These are phyloP conservation scores for Corynorhinus townsendii DNA, from an alignment of 2,113 vertebrate species.

Conservation along the genomic window DNA sequence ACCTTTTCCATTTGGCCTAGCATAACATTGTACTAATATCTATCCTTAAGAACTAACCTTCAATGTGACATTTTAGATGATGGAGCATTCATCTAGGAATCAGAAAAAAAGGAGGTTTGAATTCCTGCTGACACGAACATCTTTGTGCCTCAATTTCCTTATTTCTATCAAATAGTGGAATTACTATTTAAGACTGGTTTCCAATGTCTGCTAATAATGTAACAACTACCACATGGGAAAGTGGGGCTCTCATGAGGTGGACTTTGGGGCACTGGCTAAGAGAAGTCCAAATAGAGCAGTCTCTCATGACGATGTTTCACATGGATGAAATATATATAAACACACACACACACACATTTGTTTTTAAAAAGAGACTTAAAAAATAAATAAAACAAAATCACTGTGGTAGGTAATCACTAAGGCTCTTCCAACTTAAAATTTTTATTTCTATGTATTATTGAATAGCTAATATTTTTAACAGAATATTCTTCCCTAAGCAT, in stretches of 20 bases:
- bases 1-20: constrained; percentile 7
- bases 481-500: neutral
- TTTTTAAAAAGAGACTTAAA: neutral
- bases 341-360: neutral
- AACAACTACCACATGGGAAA: neutral
- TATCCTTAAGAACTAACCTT: constrained; percentile 3
- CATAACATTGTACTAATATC: neutral
- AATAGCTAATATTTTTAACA: neutral
- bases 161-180: neutral
- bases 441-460: neutral
- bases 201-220: neutral
- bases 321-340: neutral
- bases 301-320: neutral
- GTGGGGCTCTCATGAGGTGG: neutral
- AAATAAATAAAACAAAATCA: neutral
- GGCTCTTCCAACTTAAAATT: neutral
- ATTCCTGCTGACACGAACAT: neutral
- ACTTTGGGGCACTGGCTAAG: neutral
- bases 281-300: neutral
- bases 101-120: neutral
- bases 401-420: neutral
- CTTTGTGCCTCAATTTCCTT: neutral
- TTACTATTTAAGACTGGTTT: neutral
- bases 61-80: neutral
- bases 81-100: neutral